A percentile compares a stretch with the other conserved stretches of the same genome.
These are phyloP conservation scores for Thysanoteuthis rhombus DNA, from an alignment of 2,888 invertebrate species.

Conservation along the genomic window DNA sequence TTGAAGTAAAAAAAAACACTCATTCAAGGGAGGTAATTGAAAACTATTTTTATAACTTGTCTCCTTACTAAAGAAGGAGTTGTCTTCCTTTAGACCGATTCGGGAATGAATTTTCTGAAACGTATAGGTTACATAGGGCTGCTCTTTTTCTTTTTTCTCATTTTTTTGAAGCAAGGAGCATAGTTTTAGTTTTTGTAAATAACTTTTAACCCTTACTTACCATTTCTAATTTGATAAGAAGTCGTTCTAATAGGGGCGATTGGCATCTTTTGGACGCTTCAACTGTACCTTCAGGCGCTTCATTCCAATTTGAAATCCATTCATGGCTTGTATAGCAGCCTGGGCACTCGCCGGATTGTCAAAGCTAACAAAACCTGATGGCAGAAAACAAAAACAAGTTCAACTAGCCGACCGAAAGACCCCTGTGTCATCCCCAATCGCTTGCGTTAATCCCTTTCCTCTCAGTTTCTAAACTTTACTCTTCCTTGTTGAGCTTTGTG, in stretches of 20 bases:
- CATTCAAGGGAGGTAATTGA: not conserved
- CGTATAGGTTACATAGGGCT: not conserved
- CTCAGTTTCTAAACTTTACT: not conserved
- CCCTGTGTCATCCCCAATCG: not conserved
- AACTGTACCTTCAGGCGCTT: constrained; percentile 99
- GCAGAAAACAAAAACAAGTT: constrained; percentile 31
- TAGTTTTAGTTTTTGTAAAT: constrained; percentile 28
- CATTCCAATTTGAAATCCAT: constrained; percentile 99
- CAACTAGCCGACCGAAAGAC: constrained; percentile 28
- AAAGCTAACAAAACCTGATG: constrained; percentile 96
- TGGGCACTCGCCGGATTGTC: constrained; percentile 98
- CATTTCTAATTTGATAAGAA: constrained; percentile 33
- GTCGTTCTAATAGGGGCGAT: constrained; percentile 86
- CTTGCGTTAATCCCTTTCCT: not conserved
- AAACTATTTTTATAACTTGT: not conserved
- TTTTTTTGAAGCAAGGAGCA: not conserved
- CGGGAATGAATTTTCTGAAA: not conserved
- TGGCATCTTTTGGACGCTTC: constrained; percentile 98
- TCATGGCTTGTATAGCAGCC: constrained; percentile 99
- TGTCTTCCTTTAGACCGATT: not conserved
- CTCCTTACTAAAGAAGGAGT: not conserved
- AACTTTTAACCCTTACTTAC: constrained; percentile 32
- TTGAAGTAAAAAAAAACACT: not conserved
- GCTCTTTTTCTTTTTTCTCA: not conserved
- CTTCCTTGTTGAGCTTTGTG: not conserved